Percentiles rank a stretch among this genome's conserved stretches.
These are phyloP conservation scores for Chrysomallon squamiferum DNA, from an alignment of 1,140 invertebrate genomes.

Conservation along the genomic window DNA sequence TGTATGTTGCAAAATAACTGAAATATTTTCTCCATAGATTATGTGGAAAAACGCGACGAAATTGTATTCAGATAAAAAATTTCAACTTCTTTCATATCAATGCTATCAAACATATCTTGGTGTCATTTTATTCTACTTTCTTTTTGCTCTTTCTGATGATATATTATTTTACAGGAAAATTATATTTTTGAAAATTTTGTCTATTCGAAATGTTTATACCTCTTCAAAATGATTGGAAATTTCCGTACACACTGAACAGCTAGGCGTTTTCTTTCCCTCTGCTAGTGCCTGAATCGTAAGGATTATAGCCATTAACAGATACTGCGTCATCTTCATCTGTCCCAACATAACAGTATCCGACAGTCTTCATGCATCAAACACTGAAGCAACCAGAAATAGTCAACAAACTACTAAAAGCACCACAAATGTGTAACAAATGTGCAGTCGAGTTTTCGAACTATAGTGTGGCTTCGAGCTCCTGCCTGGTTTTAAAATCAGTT, in stretches of 20 bases:
- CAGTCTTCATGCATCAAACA: background rate
- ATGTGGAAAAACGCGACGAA: no score
- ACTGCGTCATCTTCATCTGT: background rate
- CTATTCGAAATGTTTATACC: background rate
- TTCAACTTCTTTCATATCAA: no score
- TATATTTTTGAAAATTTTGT: no score
- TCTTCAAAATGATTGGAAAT: background rate
- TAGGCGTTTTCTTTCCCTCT: background rate
- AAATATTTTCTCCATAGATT: no score
- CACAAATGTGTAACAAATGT: background rate
- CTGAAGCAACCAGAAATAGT: background rate
- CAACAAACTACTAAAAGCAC: background rate
- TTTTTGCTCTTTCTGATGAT: no score
- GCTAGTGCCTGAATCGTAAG: background rate
- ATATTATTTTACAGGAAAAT: no score
- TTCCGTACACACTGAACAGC: background rate
- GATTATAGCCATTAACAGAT: background rate
- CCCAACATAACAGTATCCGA: background rate
- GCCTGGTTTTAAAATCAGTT: no score
- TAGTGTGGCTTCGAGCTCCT: background rate
- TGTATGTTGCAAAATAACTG: no score
- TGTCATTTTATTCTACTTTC: no score
- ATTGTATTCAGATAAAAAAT: no score
- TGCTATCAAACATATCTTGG: no score
- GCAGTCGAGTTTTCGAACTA: background rate